These are phyloP conservation scores for Delia radicum DNA, from an alignment of 1,140 invertebrate genomes.

Conservation along the genomic window DNA sequence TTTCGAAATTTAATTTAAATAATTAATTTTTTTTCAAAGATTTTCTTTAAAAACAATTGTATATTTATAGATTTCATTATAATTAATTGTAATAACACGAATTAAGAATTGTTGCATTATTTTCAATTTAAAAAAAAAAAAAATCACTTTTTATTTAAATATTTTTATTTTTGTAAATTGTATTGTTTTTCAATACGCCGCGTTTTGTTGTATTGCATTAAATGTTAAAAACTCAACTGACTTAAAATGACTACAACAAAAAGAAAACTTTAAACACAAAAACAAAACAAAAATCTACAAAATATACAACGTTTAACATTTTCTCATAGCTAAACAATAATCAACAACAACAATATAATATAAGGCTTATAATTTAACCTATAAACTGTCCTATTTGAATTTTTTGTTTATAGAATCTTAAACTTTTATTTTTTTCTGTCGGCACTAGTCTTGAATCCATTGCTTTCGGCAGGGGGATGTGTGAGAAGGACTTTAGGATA, in stretches of 20 bases:
- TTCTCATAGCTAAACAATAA: conserved; percentile 3
- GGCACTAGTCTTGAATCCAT: too few relatives aligned
- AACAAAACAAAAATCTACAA: conserved; percentile 18
- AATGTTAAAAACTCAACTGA: conserved; percentile 55
- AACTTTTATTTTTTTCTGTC: too few relatives aligned
- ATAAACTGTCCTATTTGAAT: too few relatives aligned
- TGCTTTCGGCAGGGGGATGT: too few relatives aligned
- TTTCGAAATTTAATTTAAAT: too few relatives aligned
- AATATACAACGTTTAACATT: background rate
- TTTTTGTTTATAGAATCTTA: too few relatives aligned
- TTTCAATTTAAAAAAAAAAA: background rate
- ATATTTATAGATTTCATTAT: too few relatives aligned
- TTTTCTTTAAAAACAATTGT: background rate
- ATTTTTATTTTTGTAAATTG: conserved; percentile 23
- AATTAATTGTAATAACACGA: too few relatives aligned
- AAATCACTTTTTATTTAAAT: background rate
- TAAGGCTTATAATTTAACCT: too few relatives aligned
- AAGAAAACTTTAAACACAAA: background rate
- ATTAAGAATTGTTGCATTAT: too few relatives aligned
- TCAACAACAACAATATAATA: background rate
- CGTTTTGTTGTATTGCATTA: conserved; percentile 42
- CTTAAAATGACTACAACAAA: conserved; percentile 34
- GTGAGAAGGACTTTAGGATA: too few relatives aligned
- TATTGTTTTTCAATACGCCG: conserved; percentile 22
- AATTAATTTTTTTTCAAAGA: background rate